Conservation (phyloP, 92 coral and sea anemone species). For the Scolanthus callimorphus region DNA sequence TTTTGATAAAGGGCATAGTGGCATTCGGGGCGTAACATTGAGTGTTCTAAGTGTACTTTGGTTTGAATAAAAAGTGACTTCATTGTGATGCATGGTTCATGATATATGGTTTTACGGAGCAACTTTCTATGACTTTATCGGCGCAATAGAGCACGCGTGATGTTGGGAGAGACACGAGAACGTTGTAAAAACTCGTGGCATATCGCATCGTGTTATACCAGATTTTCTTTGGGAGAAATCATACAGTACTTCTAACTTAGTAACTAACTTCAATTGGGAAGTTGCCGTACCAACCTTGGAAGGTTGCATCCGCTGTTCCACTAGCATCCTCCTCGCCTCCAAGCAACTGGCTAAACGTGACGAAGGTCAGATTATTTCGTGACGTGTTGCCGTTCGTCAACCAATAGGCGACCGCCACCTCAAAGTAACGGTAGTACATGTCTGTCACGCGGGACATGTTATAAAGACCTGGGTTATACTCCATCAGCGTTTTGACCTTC, state of each 20-base stretch:
- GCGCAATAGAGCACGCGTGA: no score
- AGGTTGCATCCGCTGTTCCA: conserved; percentile 12
- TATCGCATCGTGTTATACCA: background rate
- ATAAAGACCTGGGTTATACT: conserved; percentile 50
- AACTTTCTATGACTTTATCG: background rate
- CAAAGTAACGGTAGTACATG: conserved; percentile 82
- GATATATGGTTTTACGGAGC: no score
- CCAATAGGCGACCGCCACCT: conserved; percentile 80
- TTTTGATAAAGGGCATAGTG: no score
- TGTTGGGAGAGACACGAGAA: no score
- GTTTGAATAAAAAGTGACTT: no score
- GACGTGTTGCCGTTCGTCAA: conserved; percentile 71
- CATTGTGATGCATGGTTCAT: no score
- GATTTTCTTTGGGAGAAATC: background rate
- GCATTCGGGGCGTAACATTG: no score
- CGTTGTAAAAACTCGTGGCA: no score
- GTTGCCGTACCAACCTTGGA: conserved; percentile 34
- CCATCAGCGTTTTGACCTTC: conserved; percentile 66
- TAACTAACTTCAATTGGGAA: no score
- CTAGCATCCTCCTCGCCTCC: conserved; percentile 74
- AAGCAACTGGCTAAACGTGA: conserved; percentile 41
- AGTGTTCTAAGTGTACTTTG: no score
- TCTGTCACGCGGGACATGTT: conserved; percentile 60
- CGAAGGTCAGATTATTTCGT: conserved; percentile 43
- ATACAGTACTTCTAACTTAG: background rate